These are phyloP conservation scores for Bombyx mandarina DNA, from an alignment of 1,140 invertebrate genomes.

Conservation along the genomic window DNA sequence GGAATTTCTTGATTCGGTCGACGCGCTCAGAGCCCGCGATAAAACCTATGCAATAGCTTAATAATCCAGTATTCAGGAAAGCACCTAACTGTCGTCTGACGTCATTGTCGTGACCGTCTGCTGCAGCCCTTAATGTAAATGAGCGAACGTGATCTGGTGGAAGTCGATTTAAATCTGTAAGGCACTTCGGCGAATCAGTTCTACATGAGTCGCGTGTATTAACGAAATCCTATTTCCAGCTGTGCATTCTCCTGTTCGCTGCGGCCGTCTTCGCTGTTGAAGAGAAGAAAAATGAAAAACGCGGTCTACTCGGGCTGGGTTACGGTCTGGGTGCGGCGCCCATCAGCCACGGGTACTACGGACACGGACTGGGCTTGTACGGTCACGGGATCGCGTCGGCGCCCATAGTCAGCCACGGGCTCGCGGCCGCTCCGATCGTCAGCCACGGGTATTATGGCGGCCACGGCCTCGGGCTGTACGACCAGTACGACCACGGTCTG, in stretches of 20 bases:
- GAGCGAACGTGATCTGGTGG: no score
- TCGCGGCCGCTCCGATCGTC: conserved; percentile 8
- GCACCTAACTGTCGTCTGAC: no score
- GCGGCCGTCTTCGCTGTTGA: conserved; percentile 41
- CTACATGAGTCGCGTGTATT: background rate
- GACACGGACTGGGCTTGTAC: conserved; percentile 36
- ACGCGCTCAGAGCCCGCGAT: no score
- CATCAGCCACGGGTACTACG: conserved; percentile 21
- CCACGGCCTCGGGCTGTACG: conserved; percentile 29
- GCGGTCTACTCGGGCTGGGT: conserved; percentile 54
- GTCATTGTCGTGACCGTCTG: no score
- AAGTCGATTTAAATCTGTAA: no score
- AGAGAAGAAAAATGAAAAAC: conserved; percentile 61
- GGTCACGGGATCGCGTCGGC: conserved; percentile 21
- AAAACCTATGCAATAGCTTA: no score
- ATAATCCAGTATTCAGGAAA: no score
- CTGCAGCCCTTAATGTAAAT: no score
- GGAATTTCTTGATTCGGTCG: no score
- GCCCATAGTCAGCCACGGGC: conserved; percentile 16
- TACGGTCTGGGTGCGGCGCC: conserved; percentile 26
- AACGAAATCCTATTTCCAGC: conserved; percentile 17
- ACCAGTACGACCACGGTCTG: conserved; percentile 13
- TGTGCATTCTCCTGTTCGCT: conserved; percentile 41
- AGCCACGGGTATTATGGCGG: conserved; percentile 14
- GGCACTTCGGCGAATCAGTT: no score